phyloP scores from a whole-genome alignment of 2,113 vertebrate species.

The Ramphastos sulfuratus region DNA sequence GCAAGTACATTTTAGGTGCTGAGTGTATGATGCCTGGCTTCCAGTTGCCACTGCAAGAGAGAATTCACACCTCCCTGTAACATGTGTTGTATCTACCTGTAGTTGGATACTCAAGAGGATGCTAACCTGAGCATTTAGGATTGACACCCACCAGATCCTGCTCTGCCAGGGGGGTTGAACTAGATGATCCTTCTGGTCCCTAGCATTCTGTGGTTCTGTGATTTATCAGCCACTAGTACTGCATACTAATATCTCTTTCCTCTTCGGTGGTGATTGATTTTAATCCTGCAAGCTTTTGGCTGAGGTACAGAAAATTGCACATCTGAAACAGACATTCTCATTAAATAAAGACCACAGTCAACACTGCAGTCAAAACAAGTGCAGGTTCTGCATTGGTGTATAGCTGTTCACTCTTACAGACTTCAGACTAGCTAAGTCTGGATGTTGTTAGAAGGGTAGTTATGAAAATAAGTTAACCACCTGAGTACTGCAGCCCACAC shows the following conservation, averaged over 20 bases:
- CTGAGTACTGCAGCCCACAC: neutral
- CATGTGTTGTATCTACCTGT: neutral
- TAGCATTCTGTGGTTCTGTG: too few relatives aligned
- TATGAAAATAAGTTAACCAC: neutral
- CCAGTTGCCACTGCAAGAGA: neutral
- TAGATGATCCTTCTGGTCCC: too few relatives aligned
- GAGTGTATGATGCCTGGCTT: neutral
- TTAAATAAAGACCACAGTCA: neutral
- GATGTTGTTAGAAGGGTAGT: neutral
- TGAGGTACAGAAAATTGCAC: neutral
- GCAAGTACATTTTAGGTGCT: neutral
- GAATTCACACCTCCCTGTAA: neutral
- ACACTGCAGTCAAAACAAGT: neutral
- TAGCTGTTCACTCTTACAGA: neutral
- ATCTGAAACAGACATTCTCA: neutral
- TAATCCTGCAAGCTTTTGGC: neutral
- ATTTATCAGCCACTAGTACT: neutral
- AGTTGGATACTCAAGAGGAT: neutral
- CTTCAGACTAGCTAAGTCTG: neutral
- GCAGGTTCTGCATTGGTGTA: neutral
- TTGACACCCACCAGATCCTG: too few relatives aligned
- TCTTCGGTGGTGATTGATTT: neutral
- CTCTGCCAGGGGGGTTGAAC: too few relatives aligned
- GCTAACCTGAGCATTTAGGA: neutral
- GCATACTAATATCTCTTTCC: neutral